These are phyloP conservation scores for Hyppa rectilinea DNA, from an alignment of 2,888 invertebrate genomes.

Conservation along the genomic window DNA sequence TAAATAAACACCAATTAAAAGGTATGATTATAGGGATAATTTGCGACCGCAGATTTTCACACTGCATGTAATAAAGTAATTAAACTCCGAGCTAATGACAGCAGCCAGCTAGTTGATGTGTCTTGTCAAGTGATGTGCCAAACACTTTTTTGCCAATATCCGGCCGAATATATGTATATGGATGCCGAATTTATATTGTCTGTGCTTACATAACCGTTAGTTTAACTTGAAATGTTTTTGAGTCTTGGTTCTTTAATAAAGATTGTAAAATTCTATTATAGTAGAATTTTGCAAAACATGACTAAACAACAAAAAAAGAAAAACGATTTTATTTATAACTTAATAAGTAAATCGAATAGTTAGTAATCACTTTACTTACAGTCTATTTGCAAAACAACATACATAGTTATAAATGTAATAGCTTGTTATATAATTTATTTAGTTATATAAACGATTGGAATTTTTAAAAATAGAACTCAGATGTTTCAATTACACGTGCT, in stretches of 20 bases:
- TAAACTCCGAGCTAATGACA: conserved; percentile 40
- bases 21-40: too few species aligned
- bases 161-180: conserved; percentile 14
- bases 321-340: not conserved
- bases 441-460: not conserved
- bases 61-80: conserved; percentile 26
- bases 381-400: not conserved
- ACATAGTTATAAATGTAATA: not conserved
- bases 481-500: not conserved
- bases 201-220: too few species aligned
- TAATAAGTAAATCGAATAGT: conserved; percentile 3
- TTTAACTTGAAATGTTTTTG: too few species aligned
- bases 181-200: not conserved
- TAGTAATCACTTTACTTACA: not conserved
- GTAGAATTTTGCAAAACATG: not conserved
- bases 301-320: too few species aligned
- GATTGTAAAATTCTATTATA: too few species aligned
- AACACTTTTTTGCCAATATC: not conserved
- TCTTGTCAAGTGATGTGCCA: conserved; percentile 32
- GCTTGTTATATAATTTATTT: not conserved
- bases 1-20: conserved; percentile 25
- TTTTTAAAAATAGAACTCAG: not conserved
- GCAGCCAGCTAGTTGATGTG: conserved; percentile 15
- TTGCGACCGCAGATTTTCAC: conserved; percentile 39
- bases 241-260: too few species aligned